Evolutionary conservation across 2,113 vertebrate genomes (phyloP), one percentile per base, ranked within the genome.

Genomic region (Agelaius phoeniceus): DNA sequence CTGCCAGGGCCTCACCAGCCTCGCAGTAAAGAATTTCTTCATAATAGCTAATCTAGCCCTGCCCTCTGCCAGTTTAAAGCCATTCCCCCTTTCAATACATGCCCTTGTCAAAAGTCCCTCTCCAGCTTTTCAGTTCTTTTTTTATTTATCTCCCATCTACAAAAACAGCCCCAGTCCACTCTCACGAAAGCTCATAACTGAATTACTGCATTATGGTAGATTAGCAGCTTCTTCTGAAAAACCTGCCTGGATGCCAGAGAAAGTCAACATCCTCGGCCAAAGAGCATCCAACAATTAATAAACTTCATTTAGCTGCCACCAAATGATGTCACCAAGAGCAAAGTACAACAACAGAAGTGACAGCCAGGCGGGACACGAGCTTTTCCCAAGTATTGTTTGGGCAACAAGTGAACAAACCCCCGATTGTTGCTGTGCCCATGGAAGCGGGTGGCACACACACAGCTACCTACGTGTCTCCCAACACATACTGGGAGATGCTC

Each of bases 321-420:
- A 91, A 37, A 35, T 89, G 89, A 90, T 67, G 92, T 84, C 90
- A 76, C 82, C 46, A 19, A 33, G 94, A 77, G 44, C 89, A 49
- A 90, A 95, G 90, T 93, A 68, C 94, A 94, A 92, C 83, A 95
- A 96, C 88, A 92, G 90, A 90, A 79, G 22, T 41, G 85, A 95
- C 30, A 82, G 92, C 33, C 59, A 67, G 89, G 87, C 84, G 3
- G 94, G 91, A 46, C 8, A 5, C 2, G 79, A 61, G 62, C 33
- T 66, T 71, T 87, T 68, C 76, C 75, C 49, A 39, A 94, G 88
- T 3, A 57, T 43, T 90, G 72, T 78, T 57, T 0, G 7, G 63
- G 84, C 10, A 1, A 57, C 23, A 35, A 11, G 2, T 7, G 2
- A 62, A 75, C 51, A 85, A 76, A 48, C 63, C 78, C n/a, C 37